phyloP scores from a whole-genome alignment of 2,113 vertebrate genomes.

The Aramus guarauna region DNA sequence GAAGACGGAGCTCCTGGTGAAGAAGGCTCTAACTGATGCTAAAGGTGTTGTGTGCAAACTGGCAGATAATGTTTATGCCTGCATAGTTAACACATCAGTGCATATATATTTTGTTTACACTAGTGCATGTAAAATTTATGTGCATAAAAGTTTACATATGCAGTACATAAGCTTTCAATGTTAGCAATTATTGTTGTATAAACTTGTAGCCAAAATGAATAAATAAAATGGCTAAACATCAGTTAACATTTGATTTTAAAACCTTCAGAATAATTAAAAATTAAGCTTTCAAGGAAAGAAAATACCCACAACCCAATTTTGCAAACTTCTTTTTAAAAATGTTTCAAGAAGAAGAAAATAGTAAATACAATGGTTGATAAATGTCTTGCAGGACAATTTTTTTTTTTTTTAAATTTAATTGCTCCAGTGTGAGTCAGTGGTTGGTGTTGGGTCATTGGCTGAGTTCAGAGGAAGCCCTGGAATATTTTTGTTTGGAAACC shows the following conservation, averaged over 20 bases:
- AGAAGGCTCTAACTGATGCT: neutral
- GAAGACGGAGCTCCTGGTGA: neutral
- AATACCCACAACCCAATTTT: neutral
- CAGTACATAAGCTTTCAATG: neutral
- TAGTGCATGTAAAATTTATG: neutral
- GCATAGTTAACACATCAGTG: neutral
- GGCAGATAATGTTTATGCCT: neutral
- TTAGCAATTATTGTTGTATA: neutral
- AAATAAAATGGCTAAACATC: neutral
- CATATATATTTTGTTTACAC: neutral
- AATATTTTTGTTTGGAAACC: neutral
- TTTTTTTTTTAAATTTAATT: neutral
- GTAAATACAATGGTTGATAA: neutral
- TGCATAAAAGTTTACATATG: neutral
- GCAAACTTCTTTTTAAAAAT: neutral
- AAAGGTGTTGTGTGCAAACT: neutral
- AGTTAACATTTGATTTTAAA: neutral
- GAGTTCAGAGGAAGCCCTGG: neutral
- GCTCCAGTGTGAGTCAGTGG: accelerated
- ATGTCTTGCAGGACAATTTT: neutral
- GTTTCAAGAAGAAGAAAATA: neutral
- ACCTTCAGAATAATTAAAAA: neutral
- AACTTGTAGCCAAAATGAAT: neutral
- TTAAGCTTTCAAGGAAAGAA: neutral
- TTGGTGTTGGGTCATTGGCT: neutral